These are phyloP conservation scores for Melanotaenia pygmaea DNA, from an alignment of 2,797 vertebrate species.

Conservation along the genomic window DNA sequence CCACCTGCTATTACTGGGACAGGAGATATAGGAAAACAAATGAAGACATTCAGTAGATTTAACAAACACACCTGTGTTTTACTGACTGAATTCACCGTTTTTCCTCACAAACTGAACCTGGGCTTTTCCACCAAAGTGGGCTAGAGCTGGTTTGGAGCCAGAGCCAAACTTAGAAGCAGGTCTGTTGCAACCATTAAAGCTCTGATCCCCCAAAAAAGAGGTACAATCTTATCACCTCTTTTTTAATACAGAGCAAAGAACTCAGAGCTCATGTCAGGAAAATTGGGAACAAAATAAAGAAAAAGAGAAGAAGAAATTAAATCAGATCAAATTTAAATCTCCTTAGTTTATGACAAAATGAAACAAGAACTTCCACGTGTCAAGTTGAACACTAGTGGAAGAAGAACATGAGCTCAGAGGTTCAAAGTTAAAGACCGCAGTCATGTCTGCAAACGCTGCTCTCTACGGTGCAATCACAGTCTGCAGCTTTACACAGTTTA, in stretches of 20 bases:
- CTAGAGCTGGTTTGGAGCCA: not conserved
- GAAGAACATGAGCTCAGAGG: not conserved
- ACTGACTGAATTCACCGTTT: not conserved
- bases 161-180: not conserved
- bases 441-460: too few relatives aligned
- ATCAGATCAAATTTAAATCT: not conserved
- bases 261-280: too few relatives aligned
- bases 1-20: conserved; percentile 9
- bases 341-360: not conserved
- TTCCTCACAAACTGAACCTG: not conserved
- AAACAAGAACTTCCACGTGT: not conserved
- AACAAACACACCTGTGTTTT: conserved; percentile 23
- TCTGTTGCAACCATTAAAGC: not conserved
- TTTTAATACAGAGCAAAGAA: not conserved
- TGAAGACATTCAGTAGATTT: not conserved
- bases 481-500: not conserved
- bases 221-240: not conserved
- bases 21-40: not conserved
- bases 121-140: not conserved
- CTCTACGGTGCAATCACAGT: too few relatives aligned
- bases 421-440: too few relatives aligned
- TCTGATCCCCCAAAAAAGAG: not conserved
- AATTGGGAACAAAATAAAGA: not conserved
- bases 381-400: not conserved
- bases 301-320: not conserved